Conservation (phyloP, 2,113 vertebrate species). For the Xiphophorus hellerii region DNA sequence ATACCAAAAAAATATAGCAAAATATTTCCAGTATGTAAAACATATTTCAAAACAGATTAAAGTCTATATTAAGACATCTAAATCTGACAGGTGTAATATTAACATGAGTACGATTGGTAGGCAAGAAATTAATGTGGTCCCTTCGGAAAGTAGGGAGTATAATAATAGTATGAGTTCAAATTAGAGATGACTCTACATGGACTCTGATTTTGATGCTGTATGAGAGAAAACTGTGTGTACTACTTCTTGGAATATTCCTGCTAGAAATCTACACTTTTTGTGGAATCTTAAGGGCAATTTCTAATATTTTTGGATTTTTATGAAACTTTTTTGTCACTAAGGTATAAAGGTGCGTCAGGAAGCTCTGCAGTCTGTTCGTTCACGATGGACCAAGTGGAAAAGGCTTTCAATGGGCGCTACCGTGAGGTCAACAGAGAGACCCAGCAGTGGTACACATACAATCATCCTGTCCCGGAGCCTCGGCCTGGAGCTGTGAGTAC, state of each 20-base stretch:
- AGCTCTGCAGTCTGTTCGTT: slow-evolving; percentile 94
- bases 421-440: slow-evolving; percentile 94
- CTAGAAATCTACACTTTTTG: not conserved
- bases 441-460: slow-evolving; percentile 95
- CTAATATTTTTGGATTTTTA: not conserved
- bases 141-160: too few species aligned
- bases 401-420: slow-evolving; percentile 88
- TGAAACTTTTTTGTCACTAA: slow-evolving; percentile 44
- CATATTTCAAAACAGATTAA: not conserved
- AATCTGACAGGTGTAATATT: not conserved
- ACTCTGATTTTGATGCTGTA: not conserved
- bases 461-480: slow-evolving; percentile 85
- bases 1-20: not conserved
- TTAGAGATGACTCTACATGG: too few species aligned
- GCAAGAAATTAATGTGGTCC: not conserved
- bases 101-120: not conserved
- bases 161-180: too few species aligned
- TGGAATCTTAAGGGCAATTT: too few species aligned
- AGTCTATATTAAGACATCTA: not conserved
- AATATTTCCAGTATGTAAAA: not conserved
- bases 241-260: not conserved
- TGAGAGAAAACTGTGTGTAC: not conserved
- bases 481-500: slow-evolving; percentile 88
- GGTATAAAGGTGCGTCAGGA: slow-evolving; percentile 88
- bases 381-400: slow-evolving; percentile 88